Evolutionary conservation across 2,113 vertebrate species (phyloP).

Genomic region (Leucosticte australis): DNA sequence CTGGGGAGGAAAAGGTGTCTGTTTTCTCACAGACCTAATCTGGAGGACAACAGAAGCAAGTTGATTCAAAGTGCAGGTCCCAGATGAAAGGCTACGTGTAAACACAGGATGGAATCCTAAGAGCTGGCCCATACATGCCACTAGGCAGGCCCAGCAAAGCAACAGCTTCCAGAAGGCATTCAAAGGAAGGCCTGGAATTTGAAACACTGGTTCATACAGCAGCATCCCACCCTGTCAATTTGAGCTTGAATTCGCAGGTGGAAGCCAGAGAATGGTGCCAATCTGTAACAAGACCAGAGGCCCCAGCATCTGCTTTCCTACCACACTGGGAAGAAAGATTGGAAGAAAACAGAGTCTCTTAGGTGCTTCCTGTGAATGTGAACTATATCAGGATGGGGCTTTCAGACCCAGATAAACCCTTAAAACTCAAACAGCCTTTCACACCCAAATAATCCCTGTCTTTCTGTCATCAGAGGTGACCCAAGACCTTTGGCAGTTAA

Average conservation of each 20-base stretch:
- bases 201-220: neutral
- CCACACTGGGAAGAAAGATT: neutral
- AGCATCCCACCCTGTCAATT: neutral
- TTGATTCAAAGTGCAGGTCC: neutral
- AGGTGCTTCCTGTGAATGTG: neutral
- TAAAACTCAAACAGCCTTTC: neutral
- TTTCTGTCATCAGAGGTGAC: neutral
- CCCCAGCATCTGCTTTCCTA: neutral
- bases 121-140: neutral
- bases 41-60: neutral
- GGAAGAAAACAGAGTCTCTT: neutral
- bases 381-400: neutral
- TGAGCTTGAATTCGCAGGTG: neutral
- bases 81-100: neutral
- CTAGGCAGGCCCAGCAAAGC: neutral
- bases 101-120: neutral
- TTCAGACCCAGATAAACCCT: neutral
- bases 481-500: neutral
- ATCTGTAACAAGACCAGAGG: neutral
- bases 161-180: neutral
- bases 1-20: neutral
- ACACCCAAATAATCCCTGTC: neutral
- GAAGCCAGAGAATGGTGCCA: neutral
- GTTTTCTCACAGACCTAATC: neutral
- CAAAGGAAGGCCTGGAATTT: neutral